Evolutionary conservation across 2,113 vertebrate species (phyloP), one percentile per base, ranked within the genome.

Genomic region (Cebidichthys violaceus): DNA sequence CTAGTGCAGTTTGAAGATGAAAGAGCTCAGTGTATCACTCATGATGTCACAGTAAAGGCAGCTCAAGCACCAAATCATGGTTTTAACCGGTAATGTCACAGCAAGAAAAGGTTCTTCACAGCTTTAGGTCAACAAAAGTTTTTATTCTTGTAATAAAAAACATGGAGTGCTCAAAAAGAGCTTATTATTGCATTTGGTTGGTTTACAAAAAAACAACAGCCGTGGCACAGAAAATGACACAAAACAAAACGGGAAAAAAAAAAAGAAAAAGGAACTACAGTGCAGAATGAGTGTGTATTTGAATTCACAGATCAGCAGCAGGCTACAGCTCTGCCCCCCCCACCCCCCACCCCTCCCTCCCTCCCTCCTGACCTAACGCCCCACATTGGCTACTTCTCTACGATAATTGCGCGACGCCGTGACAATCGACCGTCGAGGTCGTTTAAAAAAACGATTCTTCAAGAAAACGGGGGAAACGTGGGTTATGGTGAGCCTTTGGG

Each of bases 201-300:
- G 20, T 37, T 70, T 81, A n/a, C 1, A 52, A 79, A 80, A 75
- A 27, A 20, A 45, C 10, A 57, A 82, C 70, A 65, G 66, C 39
- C 37, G 59, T 69, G 59, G 70, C 57, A 74, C 13, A n/a, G 22
- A 43, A 75, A 81, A 70, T 1, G 1, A 0, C 57, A 72, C 33
- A 60, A 37, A 73, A 88, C 0, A 70, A 37, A 79, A 90, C 9
- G 77, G 62, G 8, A 47, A 60, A 62, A 73, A 66, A 73, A 88
- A 79, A 87, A 60, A 41, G 50, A 72, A 52, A 79, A 87, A 60
- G 52, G 50, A 72, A 52, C 73, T 90, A 95, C 94, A 95, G 94
- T 95, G 94, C 95, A 94, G 90, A 90, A 75, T 80, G 81, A 90
- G 57, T 87, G 73, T 86, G 66, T 64, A 41, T 62, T 84, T 87